Conservation (phyloP, 2,113 vertebrate species). For the Cygnus atratus region DNA sequence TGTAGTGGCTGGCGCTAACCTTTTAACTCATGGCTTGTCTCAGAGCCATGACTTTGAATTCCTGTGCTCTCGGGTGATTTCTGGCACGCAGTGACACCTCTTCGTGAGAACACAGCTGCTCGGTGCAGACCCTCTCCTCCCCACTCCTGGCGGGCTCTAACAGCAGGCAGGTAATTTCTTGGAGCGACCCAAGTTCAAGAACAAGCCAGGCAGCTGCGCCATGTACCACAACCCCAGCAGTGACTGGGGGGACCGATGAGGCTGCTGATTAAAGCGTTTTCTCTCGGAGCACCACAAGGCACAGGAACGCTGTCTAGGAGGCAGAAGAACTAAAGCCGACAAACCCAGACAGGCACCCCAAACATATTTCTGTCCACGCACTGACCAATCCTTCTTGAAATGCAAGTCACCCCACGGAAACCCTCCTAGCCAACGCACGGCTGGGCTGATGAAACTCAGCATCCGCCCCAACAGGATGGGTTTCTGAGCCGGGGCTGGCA, state of each 20-base stretch:
- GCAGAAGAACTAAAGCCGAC: background rate
- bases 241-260: accelerated
- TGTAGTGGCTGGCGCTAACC: background rate
- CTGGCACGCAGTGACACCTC: background rate
- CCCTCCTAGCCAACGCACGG: accelerated
- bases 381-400: background rate
- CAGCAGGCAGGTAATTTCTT: background rate
- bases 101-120: accelerated
- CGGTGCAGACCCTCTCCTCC: background rate
- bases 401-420: background rate
- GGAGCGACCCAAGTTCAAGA: background rate
- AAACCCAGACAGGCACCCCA: background rate
- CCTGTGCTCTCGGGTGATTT: background rate
- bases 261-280: background rate
- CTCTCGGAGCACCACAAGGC: background rate
- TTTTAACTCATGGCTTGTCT: background rate
- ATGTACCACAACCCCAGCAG: background rate
- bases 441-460: background rate
- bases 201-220: background rate
- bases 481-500: background rate
- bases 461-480: background rate
- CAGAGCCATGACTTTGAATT: background rate
- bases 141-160: background rate
- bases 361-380: background rate
- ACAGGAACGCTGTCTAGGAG: background rate